These are phyloP conservation scores for Calyptomena viridis DNA, from an alignment of 2,113 vertebrate genomes.

Conservation along the genomic window DNA sequence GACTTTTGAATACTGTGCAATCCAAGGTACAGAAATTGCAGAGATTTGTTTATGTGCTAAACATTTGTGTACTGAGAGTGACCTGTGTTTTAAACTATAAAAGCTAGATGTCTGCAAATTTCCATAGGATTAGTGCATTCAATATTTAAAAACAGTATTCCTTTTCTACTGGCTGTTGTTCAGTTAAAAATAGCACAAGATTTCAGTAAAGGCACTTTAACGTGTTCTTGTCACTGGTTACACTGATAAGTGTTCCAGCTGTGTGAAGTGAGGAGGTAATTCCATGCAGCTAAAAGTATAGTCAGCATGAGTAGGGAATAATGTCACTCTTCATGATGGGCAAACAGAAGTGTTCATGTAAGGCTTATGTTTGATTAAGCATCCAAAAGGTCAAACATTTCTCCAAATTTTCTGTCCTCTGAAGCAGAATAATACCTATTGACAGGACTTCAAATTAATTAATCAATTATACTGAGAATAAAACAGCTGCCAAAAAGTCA, in stretches of 20 bases:
- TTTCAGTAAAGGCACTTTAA: neutral
- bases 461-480: neutral
- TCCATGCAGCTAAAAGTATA: conserved; percentile 5
- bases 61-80: neutral
- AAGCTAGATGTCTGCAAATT: neutral
- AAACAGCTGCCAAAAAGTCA: neutral
- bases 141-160: neutral
- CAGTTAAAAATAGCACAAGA: neutral
- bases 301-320: neutral
- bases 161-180: neutral
- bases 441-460: neutral
- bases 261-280: neutral
- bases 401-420: neutral
- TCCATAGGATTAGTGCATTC: neutral
- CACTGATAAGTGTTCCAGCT: neutral
- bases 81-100: neutral
- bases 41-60: neutral
- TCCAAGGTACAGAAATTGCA: neutral
- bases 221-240: neutral
- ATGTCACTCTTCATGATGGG: neutral
- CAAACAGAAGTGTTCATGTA: neutral
- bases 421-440: neutral
- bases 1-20: neutral
- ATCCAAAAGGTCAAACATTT: conserved; percentile 6
- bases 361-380: neutral